These are phyloP conservation scores for Deilephila porcellus DNA, from an alignment of 2,888 invertebrate genomes.

Conservation along the genomic window DNA sequence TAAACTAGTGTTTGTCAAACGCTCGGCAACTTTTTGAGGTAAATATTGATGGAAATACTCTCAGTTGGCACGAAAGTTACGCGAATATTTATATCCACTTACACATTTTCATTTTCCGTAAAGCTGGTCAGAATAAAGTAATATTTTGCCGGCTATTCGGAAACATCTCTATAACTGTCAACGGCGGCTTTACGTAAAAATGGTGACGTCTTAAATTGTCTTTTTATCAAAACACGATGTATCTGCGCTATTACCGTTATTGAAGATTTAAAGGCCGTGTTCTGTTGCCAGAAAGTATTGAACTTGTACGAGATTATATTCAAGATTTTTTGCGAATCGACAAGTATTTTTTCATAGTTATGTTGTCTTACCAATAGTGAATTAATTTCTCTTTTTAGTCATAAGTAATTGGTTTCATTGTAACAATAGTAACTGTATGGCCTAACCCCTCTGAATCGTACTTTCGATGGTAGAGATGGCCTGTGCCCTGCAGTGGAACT, in stretches of 20 bases:
- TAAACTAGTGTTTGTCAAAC: background rate
- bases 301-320: background rate
- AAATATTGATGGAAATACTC: background rate
- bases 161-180: slow-evolving; percentile 5
- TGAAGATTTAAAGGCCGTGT: background rate
- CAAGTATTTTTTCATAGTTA: too few relatives aligned
- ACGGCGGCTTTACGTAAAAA: slow-evolving; percentile 4
- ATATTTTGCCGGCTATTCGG: background rate
- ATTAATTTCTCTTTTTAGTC: too few relatives aligned
- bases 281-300: slow-evolving; percentile 1
- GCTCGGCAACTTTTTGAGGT: slow-evolving; percentile 4
- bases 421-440: too few relatives aligned
- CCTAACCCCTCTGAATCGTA: too few relatives aligned
- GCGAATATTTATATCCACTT: background rate
- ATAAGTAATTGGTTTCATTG: too few relatives aligned
- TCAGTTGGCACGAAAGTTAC: background rate
- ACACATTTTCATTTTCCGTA: background rate
- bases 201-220: background rate
- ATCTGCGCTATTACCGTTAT: background rate
- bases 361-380: too few relatives aligned
- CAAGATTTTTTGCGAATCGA: too few relatives aligned
- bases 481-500: too few relatives aligned
- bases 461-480: too few relatives aligned
- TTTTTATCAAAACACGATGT: slow-evolving; percentile 1
- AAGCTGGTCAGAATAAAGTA: background rate